These are phyloP conservation scores for Craseonycteris thonglongyai DNA, from an alignment of 2,113 vertebrate species.

Conservation along the genomic window DNA sequence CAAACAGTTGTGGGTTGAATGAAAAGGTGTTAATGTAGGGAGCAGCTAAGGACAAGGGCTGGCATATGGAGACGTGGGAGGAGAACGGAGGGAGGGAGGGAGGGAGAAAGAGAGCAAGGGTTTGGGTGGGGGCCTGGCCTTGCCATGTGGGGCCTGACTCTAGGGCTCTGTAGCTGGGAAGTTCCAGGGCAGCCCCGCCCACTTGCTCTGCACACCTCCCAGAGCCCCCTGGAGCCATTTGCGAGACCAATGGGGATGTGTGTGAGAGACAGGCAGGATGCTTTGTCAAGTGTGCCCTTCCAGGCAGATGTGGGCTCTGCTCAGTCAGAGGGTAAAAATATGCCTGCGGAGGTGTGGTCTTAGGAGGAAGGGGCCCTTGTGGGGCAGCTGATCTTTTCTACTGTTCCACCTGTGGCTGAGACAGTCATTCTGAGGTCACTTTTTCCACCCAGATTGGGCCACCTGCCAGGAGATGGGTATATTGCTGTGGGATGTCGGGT, in stretches of 20 bases:
- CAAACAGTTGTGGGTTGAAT: neutral
- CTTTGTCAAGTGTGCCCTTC: neutral
- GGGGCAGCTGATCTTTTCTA: neutral
- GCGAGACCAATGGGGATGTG: too few species aligned
- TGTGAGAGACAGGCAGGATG: neutral
- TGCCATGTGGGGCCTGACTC: neutral
- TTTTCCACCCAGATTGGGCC: neutral
- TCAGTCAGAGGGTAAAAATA: neutral
- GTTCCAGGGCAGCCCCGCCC: neutral
- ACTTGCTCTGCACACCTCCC: fast-evolving
- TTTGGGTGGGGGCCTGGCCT: neutral
- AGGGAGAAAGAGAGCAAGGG: neutral
- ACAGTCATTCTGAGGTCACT: neutral
- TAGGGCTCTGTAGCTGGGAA: neutral
- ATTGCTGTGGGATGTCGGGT: neutral
- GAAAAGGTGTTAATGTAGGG: neutral
- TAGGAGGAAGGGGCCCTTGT: neutral
- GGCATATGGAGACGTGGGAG: too few species aligned
- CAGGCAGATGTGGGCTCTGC: neutral
- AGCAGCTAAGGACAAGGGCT: neutral
- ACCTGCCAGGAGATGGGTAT: neutral
- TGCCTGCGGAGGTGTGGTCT: neutral
- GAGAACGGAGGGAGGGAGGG: neutral
- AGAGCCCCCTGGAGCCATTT: neutral
- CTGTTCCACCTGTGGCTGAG: neutral